These are phyloP conservation scores for Aplocera efformata DNA, from an alignment of 2,888 invertebrate species.

Conservation along the genomic window DNA sequence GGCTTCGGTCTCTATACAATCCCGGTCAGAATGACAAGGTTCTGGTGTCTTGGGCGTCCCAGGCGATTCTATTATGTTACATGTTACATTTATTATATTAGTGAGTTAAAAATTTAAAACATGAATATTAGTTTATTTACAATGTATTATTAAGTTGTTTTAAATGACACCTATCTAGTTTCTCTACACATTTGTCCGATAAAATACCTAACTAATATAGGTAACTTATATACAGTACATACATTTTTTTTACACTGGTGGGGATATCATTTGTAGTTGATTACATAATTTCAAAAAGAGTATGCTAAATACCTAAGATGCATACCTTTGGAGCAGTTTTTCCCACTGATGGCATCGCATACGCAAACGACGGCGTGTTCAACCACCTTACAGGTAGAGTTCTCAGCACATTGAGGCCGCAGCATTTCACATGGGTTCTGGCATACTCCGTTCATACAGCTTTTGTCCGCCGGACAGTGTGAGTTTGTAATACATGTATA, in stretches of 20 bases:
- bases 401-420: conserved; percentile 78
- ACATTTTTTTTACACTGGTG: too few relatives aligned
- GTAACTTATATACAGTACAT: too few relatives aligned
- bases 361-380: conserved; percentile 83
- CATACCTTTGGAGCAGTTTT: conserved; percentile 84
- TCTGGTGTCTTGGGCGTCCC: conserved; percentile 86
- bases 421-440: conserved; percentile 80
- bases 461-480: conserved; percentile 82
- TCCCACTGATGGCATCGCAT: conserved; percentile 81
- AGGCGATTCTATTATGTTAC: conserved; percentile 83
- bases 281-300: conserved; percentile 18
- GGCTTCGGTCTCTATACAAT: conserved; percentile 90
- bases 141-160: conserved; percentile 10
- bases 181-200: conserved; percentile 68
- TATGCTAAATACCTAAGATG: conserved; percentile 45
- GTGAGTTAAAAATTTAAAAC: conserved; percentile 48
- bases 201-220: conserved; percentile 43
- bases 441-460: conserved; percentile 83
- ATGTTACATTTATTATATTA: conserved; percentile 60
- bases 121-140: conserved; percentile 39
- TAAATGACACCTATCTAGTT: conserved; percentile 10
- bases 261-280: not conserved
- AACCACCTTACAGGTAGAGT: conserved; percentile 82
- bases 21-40: conserved; percentile 90
- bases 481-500: conserved; percentile 79